Conservation (phyloP, 2,888 invertebrate species). For the Endotricha flammealis region DNA sequence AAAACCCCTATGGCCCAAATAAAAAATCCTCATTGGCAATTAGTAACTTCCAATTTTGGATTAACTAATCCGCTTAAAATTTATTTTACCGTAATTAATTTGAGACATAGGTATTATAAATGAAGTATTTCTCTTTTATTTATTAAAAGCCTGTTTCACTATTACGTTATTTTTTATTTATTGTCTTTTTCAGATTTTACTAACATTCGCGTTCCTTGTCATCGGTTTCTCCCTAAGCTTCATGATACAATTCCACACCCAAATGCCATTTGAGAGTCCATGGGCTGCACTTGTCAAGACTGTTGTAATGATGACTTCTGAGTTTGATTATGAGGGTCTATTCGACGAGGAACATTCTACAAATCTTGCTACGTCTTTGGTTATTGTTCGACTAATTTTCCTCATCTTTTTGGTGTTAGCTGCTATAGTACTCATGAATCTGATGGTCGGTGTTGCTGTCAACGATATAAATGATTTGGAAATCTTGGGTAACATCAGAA, state of each 20-base stretch:
- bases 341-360: slow-evolving; percentile 63
- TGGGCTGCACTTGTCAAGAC: slow-evolving; percentile 76
- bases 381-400: slow-evolving; percentile 70
- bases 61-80: too few relatives aligned
- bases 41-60: too few relatives aligned
- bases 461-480: slow-evolving; percentile 78
- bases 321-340: slow-evolving; percentile 73
- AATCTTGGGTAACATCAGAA: slow-evolving; percentile 72
- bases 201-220: slow-evolving; percentile 68
- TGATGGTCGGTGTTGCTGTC: slow-evolving; percentile 79
- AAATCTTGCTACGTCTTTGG: slow-evolving; percentile 53
- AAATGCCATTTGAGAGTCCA: slow-evolving; percentile 69
- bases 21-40: too few relatives aligned
- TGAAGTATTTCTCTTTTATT: too few relatives aligned
- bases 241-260: slow-evolving; percentile 74
- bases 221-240: slow-evolving; percentile 77
- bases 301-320: slow-evolving; percentile 80
- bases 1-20: too few relatives aligned
- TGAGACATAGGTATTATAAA: too few relatives aligned
- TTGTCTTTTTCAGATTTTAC: slow-evolving; percentile 60
- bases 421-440: slow-evolving; percentile 78
- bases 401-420: slow-evolving; percentile 73
- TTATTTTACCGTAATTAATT: too few relatives aligned
- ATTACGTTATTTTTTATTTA: slow-evolving; percentile 18
- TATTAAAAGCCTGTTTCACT: too few relatives aligned